These are phyloP conservation scores for Diplolepis rosae DNA, from an alignment of 2,888 invertebrate species.

Conservation along the genomic window DNA sequence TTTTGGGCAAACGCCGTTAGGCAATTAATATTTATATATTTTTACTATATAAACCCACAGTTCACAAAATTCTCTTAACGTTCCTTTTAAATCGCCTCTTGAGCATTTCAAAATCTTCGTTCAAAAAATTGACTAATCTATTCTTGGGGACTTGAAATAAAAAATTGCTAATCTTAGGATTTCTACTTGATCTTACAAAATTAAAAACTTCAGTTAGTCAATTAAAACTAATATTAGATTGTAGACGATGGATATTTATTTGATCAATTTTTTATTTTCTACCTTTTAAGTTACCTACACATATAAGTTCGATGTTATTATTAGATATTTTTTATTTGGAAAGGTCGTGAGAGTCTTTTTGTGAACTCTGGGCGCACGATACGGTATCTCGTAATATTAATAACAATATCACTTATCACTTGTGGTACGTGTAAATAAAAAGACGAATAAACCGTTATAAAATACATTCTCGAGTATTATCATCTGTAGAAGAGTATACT, in stretches of 20 bases:
- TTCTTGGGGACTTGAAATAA: too few species aligned
- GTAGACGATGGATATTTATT: too few species aligned
- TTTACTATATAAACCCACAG: slow-evolving; percentile 38
- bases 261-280: slow-evolving; percentile 32
- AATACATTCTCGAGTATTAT: slow-evolving; percentile 73
- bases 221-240: too few species aligned
- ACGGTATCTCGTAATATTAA: slow-evolving; percentile 57
- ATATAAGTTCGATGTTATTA: slow-evolving; percentile 37
- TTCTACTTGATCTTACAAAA: too few species aligned
- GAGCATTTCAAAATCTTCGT: slow-evolving; percentile 14
- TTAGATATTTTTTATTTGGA: neutral
- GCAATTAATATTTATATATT: slow-evolving; percentile 46
- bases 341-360: slow-evolving; percentile 1
- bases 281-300: slow-evolving; percentile 25
- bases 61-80: slow-evolving; percentile 41
- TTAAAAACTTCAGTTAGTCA: too few species aligned
- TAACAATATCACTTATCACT: slow-evolving; percentile 73
- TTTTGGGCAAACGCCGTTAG: slow-evolving; percentile 48
- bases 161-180: too few species aligned
- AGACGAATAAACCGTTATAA: slow-evolving; percentile 73
- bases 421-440: slow-evolving; percentile 72
- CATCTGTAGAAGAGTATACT: slow-evolving; percentile 60
- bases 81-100: slow-evolving; percentile 19
- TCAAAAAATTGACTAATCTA: slow-evolving; percentile 24
- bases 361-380: neutral